Conservation (phyloP, 2,888 invertebrate species). For the Cephalotes varians region DNA sequence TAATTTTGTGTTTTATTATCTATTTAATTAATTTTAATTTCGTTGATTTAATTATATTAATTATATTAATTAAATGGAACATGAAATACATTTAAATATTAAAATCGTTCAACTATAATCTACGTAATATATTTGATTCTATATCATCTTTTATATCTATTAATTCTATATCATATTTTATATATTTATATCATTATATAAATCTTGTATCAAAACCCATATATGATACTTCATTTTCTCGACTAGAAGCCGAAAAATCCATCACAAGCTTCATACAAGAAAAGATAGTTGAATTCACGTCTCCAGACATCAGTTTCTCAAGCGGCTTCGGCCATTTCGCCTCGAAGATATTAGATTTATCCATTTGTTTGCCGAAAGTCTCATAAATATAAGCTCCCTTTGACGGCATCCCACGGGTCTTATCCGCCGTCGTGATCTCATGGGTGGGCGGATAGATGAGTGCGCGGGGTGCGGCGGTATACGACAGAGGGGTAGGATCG, state of each 20-base stretch:
- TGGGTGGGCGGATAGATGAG: conserved; percentile 70
- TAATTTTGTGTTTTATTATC: background rate
- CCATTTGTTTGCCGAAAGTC: conserved; percentile 85
- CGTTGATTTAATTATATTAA: background rate
- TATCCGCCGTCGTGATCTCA: conserved; percentile 80
- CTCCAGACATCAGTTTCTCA: conserved; percentile 60
- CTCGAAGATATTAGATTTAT: conserved; percentile 84
- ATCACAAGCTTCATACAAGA: conserved; percentile 26
- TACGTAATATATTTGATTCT: background rate
- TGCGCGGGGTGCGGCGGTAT: conserved; percentile 47
- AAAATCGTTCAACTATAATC: background rate
- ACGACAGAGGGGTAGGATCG: conserved; percentile 73
- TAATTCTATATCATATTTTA: conserved; percentile 3
- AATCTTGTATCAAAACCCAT: background rate
- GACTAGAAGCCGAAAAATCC: conserved; percentile 27
- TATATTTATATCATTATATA: no score
- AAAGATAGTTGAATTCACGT: conserved; percentile 36
- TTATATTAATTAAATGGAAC: background rate
- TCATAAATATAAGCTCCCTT: conserved; percentile 85
- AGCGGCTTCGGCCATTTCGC: conserved; percentile 71
- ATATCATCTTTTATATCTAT: conserved; percentile 17
- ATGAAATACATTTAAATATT: background rate
- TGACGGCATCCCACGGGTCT: conserved; percentile 82
- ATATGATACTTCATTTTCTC: conserved; percentile 8
- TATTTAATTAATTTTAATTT: conserved; percentile 3